Evolutionary conservation across 2,888 invertebrate species (phyloP), one percentile per base, ranked within the genome.

Genomic region (Ectropis crepuscularia): DNA sequence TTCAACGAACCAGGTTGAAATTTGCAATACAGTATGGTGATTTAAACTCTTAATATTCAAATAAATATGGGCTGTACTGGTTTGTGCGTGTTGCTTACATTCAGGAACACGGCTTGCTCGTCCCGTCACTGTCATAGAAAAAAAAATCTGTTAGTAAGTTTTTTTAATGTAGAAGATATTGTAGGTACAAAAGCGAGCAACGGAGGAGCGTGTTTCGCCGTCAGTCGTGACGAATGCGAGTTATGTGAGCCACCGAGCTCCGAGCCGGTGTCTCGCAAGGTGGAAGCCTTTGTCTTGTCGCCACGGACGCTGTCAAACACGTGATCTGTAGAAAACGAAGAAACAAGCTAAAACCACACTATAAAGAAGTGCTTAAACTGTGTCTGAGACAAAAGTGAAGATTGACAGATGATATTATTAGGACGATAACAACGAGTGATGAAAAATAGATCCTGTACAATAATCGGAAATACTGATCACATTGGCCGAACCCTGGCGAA

Each of bases 161-260:
- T 51, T 5, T 48, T n/a, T 11, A 51, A 9, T 41, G 16, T 51
- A 10, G 37, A n/a, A 38, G 41, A 12, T 39, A 16, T 50, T 12
- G 9, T 41, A 6, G n/a, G 53, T 28, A 8, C 42, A 28, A 28
- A 53, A 53, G 42, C 42, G n/a, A 41, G 8, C 5, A 16, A 37
- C 5, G 2, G 8, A 53, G 28, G 42, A 53, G 28, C 53, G 11
- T 11, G 53, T 42, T 28, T 10, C 9, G 37, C 28, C 45, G 16
- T 38, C 50, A 51, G 50, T n/a, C 45, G 45, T 45, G 45, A 45
- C 50, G 38, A 58, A 58, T 58, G 5, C 28, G 10, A 51, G 45
- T 45, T 45, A 45, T 45, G 58, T 28, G 39, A n/a, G 16, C 39
- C 43, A 28, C 16, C 16, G 16, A 28, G n/a, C 51, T 45, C 58